These are phyloP conservation scores for Marmota flaviventris DNA, from an alignment of 2,113 vertebrate genomes.

Conservation along the genomic window DNA sequence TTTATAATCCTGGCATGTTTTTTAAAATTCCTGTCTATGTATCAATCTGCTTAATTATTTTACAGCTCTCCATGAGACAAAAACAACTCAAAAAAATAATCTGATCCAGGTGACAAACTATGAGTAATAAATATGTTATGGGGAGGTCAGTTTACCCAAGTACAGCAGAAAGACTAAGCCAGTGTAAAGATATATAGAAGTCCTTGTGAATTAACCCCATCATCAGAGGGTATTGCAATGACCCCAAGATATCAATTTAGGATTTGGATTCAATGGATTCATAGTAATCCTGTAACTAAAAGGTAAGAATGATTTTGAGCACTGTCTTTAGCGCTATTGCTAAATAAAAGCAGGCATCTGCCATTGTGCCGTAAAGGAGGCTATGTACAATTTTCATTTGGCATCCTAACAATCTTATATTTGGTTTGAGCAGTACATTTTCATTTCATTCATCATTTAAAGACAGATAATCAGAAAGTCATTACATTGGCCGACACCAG, in stretches of 20 bases:
- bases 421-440: conserved; percentile 91
- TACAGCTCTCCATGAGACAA: conserved; percentile 75
- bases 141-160: conserved; percentile 56
- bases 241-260: neutral
- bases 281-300: conserved; percentile 12
- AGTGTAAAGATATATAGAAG: conserved; percentile 38
- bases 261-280: neutral
- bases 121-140: conserved; percentile 5
- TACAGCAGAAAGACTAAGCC: neutral
- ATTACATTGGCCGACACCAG: conserved; percentile 96
- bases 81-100: conserved; percentile 78
- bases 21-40: conserved; percentile 77
- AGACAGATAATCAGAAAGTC: conserved; percentile 99
- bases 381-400: conserved; percentile 83
- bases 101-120: conserved; percentile 66
- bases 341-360: conserved; percentile 61
- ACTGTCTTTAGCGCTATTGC: conserved; percentile 62
- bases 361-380: conserved; percentile 65
- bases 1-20: conserved; percentile 84
- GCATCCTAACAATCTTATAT: conserved; percentile 87
- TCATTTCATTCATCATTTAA: conserved; percentile 99
- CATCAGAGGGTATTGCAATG: neutral
- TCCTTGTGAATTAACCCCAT: conserved; percentile 50
- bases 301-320: conserved; percentile 50
- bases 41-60: conserved; percentile 82